Evolutionary conservation across 2,113 vertebrate genomes (phyloP), one percentile per base, ranked within the genome.

Genomic region (Hippoglossus stenolepis): DNA sequence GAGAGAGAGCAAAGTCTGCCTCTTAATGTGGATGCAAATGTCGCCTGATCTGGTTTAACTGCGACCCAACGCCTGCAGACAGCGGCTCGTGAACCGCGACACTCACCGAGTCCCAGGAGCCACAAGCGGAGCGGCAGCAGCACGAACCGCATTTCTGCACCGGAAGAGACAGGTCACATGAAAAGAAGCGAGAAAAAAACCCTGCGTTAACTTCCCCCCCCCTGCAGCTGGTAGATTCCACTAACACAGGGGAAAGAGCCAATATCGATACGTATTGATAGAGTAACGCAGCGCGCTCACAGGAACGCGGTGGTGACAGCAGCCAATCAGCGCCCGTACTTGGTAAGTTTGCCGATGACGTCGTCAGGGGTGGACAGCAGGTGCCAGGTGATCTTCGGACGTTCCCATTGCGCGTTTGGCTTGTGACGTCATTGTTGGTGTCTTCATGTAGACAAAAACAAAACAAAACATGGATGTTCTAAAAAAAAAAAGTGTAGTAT

Each of bases 111-210:
- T 38, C 71, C 45, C 18, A 45, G 10, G 49, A 78, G 54, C 24
- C 49, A 84, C 26, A 73, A 15, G 9, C 86, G 70, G 65, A 75
- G 60, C 74, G 74, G 80, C 69, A 83, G 51, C 3, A 40, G 51
- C 3, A 47, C 6, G 49, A 60, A 59, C 69, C 18, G 75, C 73
- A 86, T 73, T 35, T 12, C 31, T 65, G 21, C 58, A 28, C 28
- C 14, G 15, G 21, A 66, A 59, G 61, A 23, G 4, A 26, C 45
- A 20, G 64, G 11, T 57, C n/a, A 40, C 38, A 40, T 12, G 38
- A 3, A 13, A 12, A 40, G 38, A 12, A 12, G 2, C 2, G 10
- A 38, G 7, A 38, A 7, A 10, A 7, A 40, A 31, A 31, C 1
- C 35, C 35, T 9, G 7, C 35, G 9, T 38, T 38, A 38, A 9